phyloP scores from a whole-genome alignment of 2,113 vertebrate genomes.

The Thamnaconus septentrionalis region DNA sequence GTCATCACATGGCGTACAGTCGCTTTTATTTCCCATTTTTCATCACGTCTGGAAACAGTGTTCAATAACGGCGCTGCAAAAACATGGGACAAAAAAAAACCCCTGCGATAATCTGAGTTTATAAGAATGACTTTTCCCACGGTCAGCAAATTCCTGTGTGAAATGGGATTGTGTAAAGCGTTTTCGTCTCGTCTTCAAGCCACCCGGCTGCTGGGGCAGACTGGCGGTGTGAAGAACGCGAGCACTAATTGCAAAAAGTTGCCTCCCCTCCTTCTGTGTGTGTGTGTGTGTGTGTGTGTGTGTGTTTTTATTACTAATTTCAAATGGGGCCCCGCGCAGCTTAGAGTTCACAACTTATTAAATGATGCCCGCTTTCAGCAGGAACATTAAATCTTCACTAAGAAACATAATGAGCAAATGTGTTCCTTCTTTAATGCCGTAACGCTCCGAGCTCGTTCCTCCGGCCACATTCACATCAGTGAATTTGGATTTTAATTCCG shows the following conservation, averaged over 20 bases:
- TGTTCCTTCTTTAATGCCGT: not conserved
- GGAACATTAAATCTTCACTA: no score
- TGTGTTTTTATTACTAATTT: no score
- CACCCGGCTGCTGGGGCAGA: not conserved
- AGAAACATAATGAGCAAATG: no score
- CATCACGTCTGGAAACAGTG: conserved; percentile 7
- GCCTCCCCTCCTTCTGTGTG: not conserved
- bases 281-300: not conserved
- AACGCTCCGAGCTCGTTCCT: not conserved
- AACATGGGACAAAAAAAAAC: conserved; percentile 6
- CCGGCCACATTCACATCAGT: no score
- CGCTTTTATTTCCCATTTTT: conserved; percentile 40
- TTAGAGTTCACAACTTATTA: no score
- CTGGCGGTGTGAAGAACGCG: no score
- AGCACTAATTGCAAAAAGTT: no score
- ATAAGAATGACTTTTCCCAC: conserved; percentile 8
- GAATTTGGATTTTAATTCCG: no score
- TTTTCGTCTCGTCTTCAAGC: conserved; percentile 11
- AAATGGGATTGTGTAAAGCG: conserved; percentile 15
- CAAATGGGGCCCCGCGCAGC: no score
- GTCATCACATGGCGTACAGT: conserved; percentile 28
- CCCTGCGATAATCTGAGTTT: not conserved
- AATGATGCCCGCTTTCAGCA: no score
- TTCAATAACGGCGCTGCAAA: conserved; percentile 5
- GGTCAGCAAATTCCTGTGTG: conserved; percentile 31